Base-by-base conservation (phyloP, 2,113 vertebrate species). In the Podiceps cristatus region DNA sequence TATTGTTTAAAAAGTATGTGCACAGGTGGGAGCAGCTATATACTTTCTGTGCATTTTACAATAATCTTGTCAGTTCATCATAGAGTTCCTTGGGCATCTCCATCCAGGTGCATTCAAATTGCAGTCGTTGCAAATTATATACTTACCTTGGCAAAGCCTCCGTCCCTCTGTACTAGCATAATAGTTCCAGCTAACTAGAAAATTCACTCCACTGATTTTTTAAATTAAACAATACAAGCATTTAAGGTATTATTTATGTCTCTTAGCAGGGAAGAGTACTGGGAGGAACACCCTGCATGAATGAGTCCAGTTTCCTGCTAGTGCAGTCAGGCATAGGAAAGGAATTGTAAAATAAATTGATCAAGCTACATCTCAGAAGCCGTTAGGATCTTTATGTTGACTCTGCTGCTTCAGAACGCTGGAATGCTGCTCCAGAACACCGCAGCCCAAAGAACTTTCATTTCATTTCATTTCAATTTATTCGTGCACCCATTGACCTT, bases 211-310 rank as follows among this genome's bases (percentile, higher is more conserved):
- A 52, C 64, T 63, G 73, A 40, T 42, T 91, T 95, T 88, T 91
- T 4, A 66, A 72, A 94, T 94, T 89, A 91, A 96, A 86, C 60
- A 89, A 96, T 84, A 50, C 19, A 50, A 84, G 68, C 76, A 75
- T 64, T 97, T 88, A 91, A 94, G 93, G 12, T 86, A 93, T 94
- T 95, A 88, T 93, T 95, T 95, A 59, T 89, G 63, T 56, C 72
- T 71, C 52, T 52, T 84, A 78, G 55, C 3, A 8, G 42, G 67
- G 72, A 23, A 71, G 29, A 75, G 28, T 18, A 59, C 23, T 74
- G 86, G 75, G 86, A 94, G 55, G 80, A 94, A 5, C 24, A 59
- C 19, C 13, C 47, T 94, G 89, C 94, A 67, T 85, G 89, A 75
- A 80, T 68, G 91, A 87, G 33, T 56, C 55, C 27, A 19, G 86